These are phyloP conservation scores for Cyanoliseus patagonus DNA, from an alignment of 2,113 vertebrate genomes.

Conservation along the genomic window DNA sequence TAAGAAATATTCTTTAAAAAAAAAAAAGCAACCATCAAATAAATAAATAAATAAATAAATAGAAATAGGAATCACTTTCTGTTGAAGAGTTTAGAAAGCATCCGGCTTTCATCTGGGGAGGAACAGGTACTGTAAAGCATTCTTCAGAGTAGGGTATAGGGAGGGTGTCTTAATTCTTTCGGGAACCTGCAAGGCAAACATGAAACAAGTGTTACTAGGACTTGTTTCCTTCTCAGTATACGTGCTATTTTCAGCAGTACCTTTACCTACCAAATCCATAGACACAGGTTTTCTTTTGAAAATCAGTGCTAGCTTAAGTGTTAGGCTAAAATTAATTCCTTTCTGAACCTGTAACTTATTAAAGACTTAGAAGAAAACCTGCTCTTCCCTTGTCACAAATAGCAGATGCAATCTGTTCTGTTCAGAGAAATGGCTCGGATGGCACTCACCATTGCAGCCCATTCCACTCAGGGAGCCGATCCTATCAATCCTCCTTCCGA, in stretches of 20 bases:
- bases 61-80: slow-evolving; percentile 62
- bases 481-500: slow-evolving; percentile 84
- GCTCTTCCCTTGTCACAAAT: fast-evolving
- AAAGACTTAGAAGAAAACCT: background rate
- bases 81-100: slow-evolving; percentile 21
- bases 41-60: slow-evolving; percentile 76
- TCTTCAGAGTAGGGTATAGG: background rate
- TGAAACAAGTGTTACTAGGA: background rate
- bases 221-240: background rate
- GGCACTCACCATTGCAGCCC: slow-evolving; percentile 81
- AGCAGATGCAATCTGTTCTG: fast-evolving
- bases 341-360: background rate
- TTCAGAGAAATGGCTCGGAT: background rate
- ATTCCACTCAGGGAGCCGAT: slow-evolving; percentile 86
- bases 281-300: background rate
- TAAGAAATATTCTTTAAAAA: slow-evolving; percentile 68
- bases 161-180: slow-evolving; percentile 36
- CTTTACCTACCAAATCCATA: background rate
- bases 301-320: background rate
- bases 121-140: slow-evolving; percentile 24
- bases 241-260: background rate
- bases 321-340: background rate
- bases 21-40: slow-evolving; percentile 17
- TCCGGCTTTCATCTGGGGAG: slow-evolving; percentile 31
- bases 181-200: slow-evolving; percentile 49